These are phyloP conservation scores for Rhizoglyphus robini DNA, from an alignment of 1,140 invertebrate genomes.

Conservation along the genomic window DNA sequence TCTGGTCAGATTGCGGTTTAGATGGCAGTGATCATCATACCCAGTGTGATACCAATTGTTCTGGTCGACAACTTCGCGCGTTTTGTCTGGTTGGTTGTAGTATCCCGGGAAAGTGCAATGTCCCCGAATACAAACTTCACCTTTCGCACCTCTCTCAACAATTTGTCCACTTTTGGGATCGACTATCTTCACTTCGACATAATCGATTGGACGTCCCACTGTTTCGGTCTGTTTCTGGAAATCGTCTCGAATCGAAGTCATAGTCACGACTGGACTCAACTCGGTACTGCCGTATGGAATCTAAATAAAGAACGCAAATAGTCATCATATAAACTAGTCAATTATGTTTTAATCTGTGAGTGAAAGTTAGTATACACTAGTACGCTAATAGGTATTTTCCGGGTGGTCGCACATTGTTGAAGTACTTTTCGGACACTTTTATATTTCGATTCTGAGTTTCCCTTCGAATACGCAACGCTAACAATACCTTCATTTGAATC, in stretches of 20 bases:
- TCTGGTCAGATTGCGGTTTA: neutral
- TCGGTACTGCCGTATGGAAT: constrained; percentile 79
- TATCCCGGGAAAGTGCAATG: constrained; percentile 71
- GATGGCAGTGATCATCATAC: constrained; percentile 42
- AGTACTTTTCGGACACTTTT: neutral
- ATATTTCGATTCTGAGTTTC: neutral
- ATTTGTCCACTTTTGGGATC: constrained; percentile 47
- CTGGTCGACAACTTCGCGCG: constrained; percentile 49
- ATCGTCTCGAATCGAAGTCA: constrained; percentile 32
- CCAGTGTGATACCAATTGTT: constrained; percentile 80
- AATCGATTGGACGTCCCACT: constrained; percentile 60
- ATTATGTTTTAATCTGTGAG: neutral
- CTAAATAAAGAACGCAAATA: no score
- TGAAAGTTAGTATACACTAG: neutral
- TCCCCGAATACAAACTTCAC: constrained; percentile 68
- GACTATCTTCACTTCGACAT: constrained; percentile 62
- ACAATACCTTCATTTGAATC: neutral
- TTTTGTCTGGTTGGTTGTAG: constrained; percentile 66
- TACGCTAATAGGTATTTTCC: neutral
- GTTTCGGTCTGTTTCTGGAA: constrained; percentile 38
- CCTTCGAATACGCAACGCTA: neutral
- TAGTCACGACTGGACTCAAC: constrained; percentile 55
- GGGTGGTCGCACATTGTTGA: neutral
- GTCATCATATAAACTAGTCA: no score
- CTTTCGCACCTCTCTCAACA: constrained; percentile 57